phyloP scores from a whole-genome alignment of 2,113 vertebrate genomes.

The Clarias gariepinus region DNA sequence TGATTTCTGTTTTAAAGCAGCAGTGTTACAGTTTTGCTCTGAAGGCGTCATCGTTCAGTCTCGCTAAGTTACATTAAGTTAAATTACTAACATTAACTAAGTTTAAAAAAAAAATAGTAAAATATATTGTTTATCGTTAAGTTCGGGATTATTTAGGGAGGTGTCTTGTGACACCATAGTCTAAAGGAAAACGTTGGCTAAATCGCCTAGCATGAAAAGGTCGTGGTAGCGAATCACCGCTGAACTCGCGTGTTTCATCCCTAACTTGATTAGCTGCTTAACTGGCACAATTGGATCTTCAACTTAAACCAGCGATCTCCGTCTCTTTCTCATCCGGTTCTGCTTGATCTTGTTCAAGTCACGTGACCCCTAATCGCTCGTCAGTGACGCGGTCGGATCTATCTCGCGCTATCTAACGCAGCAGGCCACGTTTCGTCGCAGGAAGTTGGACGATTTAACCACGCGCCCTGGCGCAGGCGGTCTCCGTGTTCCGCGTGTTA shows the following conservation, averaged over 20 bases:
- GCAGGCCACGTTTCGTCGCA: not conserved
- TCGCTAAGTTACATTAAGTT: too few relatives aligned
- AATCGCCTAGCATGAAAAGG: not conserved
- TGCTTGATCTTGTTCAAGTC: not conserved
- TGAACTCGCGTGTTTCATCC: not conserved
- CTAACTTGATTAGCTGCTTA: not conserved
- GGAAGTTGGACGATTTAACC: not conserved
- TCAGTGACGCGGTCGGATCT: not conserved
- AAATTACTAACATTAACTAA: too few relatives aligned
- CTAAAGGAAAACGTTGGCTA: too few relatives aligned
- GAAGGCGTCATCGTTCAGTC: too few relatives aligned
- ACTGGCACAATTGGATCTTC: not conserved
- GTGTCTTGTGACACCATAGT: too few relatives aligned
- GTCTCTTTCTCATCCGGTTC: too few relatives aligned
- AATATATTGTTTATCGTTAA: too few relatives aligned
- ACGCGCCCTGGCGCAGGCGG: not conserved
- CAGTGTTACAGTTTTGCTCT: too few relatives aligned
- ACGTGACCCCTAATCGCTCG: not conserved
- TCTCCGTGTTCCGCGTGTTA: not conserved
- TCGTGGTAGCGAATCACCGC: not conserved
- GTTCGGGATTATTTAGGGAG: too few relatives aligned
- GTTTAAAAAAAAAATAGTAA: too few relatives aligned
- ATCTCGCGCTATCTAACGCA: too few relatives aligned
- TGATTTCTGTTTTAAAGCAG: too few relatives aligned
- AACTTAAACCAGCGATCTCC: not conserved